Base-by-base conservation (phyloP, 2,888 invertebrate species). In the Caenorhabditis sp. region DNA sequence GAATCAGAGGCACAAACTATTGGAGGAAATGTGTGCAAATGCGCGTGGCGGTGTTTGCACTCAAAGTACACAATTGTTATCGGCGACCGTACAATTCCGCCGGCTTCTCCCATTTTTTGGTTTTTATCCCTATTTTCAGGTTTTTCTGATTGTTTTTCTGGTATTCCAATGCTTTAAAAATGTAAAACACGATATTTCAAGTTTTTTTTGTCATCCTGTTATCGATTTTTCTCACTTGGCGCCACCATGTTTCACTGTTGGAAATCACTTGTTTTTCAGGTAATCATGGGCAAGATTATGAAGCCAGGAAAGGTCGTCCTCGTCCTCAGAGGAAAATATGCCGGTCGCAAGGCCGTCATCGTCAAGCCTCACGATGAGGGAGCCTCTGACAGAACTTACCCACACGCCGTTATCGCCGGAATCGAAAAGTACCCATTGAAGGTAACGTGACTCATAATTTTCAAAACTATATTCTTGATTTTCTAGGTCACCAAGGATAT, bases 321-420 rank as follows among this genome's bases (percentile, higher is more conserved):
- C 94, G 96, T 99, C 94, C 95, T 99, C 70, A 95, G 96, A 92
- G 99, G 99, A 94, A 96, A 97, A 94, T 99, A 97, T 94, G 97
- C 99, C 82, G 99, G 99, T 85, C 79, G 84, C 37, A 85, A 87
- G 70, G 90, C 90, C 35, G 86, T 90, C 65, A 90, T 90, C 69
- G 86, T 92, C 5, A 89, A 94, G 93, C 97, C 96, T 92, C 96
- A 95, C 92, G 98, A 98, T 93, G 98, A 99, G 92, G 98, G 98
- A 51, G 96, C 96, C 13, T 94, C 95, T 26, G 98, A 99, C 88
- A 97, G 96, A 92, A 96, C 96, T 81, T 99, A 98, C 93, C 97
- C 97, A 83, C 98, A 99, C 93, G 98, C 98, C 87, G 94, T 99
- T 89, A 96, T 99, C 69, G 98, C 98, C 92, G 99, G 99, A 87